Conservation (phyloP, 1,140 invertebrate species). For the Papilio glaucus region DNA sequence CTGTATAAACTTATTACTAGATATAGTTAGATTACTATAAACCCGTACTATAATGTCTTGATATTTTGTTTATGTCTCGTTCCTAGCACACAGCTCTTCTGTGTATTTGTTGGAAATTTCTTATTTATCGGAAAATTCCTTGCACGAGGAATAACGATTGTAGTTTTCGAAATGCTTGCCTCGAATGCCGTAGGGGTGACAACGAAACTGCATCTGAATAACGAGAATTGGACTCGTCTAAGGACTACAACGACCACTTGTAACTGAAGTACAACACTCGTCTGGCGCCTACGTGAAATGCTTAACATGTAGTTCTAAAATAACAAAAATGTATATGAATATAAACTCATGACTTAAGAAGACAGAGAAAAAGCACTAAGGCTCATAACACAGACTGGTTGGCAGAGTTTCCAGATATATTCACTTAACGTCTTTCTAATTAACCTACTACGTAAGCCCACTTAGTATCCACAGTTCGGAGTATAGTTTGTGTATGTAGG, state of each 20-base stretch:
- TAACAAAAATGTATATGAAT: neutral
- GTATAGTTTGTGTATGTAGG: too few species aligned
- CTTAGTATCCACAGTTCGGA: too few species aligned
- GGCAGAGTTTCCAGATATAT: neutral
- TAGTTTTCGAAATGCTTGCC: constrained; percentile 1
- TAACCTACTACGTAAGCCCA: too few species aligned
- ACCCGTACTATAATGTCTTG: neutral
- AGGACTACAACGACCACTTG: constrained; percentile 5
- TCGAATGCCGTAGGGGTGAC: constrained; percentile 15
- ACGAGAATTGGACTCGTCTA: constrained; percentile 22
- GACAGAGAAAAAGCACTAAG: neutral
- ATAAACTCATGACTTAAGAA: neutral
- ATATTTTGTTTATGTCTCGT: neutral
- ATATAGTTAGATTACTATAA: too few species aligned
- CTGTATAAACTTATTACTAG: too few species aligned
- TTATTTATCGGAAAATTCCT: constrained; percentile 4
- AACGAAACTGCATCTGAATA: constrained; percentile 20
- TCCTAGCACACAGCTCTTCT: neutral
- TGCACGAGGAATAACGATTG: constrained; percentile 14
- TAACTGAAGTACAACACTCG: neutral
- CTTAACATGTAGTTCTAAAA: constrained; percentile 5
- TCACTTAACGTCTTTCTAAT: neutral
- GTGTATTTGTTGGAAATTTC: neutral
- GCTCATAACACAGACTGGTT: neutral
- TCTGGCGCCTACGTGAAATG: neutral